Evolutionary conservation across 1,140 invertebrate genomes (phyloP).

Genomic region (Rhagoletis zephyria): DNA sequence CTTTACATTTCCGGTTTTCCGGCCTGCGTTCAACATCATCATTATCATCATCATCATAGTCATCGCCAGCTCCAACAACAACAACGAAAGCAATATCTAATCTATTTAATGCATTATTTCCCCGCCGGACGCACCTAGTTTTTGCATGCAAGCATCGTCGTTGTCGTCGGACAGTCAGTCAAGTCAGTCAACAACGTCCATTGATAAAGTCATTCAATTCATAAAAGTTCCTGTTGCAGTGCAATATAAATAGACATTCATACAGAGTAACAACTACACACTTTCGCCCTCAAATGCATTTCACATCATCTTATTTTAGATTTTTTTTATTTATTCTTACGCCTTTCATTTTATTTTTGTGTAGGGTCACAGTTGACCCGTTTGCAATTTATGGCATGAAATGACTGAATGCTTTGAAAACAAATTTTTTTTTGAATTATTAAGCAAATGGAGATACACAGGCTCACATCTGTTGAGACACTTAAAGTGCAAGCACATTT

Average conservation of each 20-base stretch:
- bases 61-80: background rate
- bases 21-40: background rate
- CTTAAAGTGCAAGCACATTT: too few relatives aligned
- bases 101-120: background rate
- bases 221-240: background rate
- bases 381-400: slow-evolving; percentile 4
- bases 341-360: background rate
- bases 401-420: background rate
- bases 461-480: too few relatives aligned
- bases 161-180: background rate
- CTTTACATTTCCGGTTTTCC: background rate
- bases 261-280: background rate
- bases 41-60: background rate
- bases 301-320: background rate
- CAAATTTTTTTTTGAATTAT: background rate
- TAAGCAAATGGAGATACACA: background rate
- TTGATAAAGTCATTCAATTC: slow-evolving; percentile 17
- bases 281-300: background rate
- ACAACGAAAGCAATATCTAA: background rate
- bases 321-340: background rate
- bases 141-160: background rate
- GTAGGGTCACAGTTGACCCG: background rate
- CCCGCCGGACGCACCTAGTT: background rate
- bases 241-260: background rate
- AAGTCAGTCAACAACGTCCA: background rate